Conservation (phyloP, 2,113 vertebrate species). For the Alligator sinensis region DNA sequence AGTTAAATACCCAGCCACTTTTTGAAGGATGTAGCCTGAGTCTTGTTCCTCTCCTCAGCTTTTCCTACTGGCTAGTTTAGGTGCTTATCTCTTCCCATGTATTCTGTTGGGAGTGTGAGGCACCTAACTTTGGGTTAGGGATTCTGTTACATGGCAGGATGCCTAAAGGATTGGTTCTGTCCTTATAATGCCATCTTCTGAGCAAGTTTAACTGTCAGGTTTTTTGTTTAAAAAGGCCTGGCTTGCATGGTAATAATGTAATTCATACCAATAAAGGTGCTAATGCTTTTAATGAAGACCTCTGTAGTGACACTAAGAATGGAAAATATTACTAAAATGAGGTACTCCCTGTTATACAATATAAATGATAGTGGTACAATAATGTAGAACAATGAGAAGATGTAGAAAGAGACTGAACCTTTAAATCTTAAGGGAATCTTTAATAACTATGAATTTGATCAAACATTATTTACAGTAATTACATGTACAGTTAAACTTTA, state of each 20-base stretch:
- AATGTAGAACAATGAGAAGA: conserved; percentile 14
- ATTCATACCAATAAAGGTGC: conserved; percentile 36
- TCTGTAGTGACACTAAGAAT: conserved; percentile 53
- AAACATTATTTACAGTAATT: conserved; percentile 77
- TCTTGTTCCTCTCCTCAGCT: neutral
- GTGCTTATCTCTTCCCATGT: neutral
- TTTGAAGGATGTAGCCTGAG: neutral
- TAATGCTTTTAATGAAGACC: conserved; percentile 34
- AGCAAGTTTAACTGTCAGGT: conserved; percentile 2
- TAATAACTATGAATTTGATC: conserved; percentile 72
- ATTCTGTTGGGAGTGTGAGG: neutral
- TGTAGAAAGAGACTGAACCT: conserved; percentile 39
- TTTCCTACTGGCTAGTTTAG: neutral
- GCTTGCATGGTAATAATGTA: conserved; percentile 41
- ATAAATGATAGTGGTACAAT: conserved; percentile 21
- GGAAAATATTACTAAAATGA: conserved; percentile 59
- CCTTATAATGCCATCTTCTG: neutral
- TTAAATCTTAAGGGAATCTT: conserved; percentile 72
- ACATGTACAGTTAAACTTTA: conserved; percentile 70
- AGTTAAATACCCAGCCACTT: neutral
- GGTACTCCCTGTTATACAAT: neutral
- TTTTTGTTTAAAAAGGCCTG: conserved; percentile 51
- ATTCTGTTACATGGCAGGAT: neutral
- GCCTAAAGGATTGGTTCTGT: neutral
- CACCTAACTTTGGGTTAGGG: neutral